Percentiles rank a stretch among this genome's conserved stretches.
Evolutionary conservation across 1,140 invertebrate genomes (phyloP).

Genomic region (Diabrotica undecimpunctata): DNA sequence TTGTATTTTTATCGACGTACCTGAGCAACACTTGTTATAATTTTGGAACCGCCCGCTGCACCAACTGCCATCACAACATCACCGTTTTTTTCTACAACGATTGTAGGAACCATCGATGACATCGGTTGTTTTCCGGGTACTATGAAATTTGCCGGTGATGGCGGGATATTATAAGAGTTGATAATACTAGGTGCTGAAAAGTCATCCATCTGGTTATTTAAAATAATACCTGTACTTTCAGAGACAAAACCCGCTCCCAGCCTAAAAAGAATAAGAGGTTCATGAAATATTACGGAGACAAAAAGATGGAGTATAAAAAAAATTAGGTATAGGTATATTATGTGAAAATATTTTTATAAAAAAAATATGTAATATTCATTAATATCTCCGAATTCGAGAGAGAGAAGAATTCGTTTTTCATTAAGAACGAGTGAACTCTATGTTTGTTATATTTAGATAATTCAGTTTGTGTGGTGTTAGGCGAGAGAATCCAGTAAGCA

Average conservation of each 20-base stretch:
- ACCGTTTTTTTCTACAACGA: constrained; percentile 66
- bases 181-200: constrained; percentile 78
- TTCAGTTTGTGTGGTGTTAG: too few species aligned
- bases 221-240: constrained; percentile 76
- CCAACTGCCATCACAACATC: constrained; percentile 71
- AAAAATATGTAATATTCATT: too few species aligned
- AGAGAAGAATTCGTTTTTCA: too few species aligned
- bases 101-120: constrained; percentile 85
- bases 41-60: constrained; percentile 85
- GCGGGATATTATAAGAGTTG: constrained; percentile 73
- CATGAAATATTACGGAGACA: background rate
- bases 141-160: constrained; percentile 80
- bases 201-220: constrained; percentile 95
- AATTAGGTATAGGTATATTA: background rate
- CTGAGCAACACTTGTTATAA: constrained; percentile 75
- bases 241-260: constrained; percentile 71
- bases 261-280: constrained; percentile 48
- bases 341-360: background rate
- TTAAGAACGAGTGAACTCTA: too few species aligned
- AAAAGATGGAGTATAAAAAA: background rate
- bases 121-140: constrained; percentile 75
- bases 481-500: too few species aligned
- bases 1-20: too few species aligned
- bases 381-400: too few species aligned
- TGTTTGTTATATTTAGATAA: too few species aligned